Evolutionary conservation across 2,888 invertebrate genomes (phyloP).

Genomic region (Ganaspis brasiliensis): DNA sequence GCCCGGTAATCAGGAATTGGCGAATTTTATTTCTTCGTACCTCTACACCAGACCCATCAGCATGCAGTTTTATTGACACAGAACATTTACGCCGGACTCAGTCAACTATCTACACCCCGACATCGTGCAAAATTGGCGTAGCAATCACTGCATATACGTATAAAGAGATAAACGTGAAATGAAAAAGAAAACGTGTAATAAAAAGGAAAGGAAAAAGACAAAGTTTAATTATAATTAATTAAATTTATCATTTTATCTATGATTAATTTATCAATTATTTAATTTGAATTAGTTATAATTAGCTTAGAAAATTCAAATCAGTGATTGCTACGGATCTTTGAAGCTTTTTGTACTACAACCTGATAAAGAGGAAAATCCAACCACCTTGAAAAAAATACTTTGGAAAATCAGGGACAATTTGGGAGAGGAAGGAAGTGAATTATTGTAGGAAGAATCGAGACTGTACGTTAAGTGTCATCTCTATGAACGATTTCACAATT

Average conservation of each 20-base stretch:
- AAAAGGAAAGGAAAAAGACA: too few species aligned
- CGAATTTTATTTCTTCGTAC: conserved; percentile 51
- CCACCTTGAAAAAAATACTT: neutral
- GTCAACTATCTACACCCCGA: conserved; percentile 79
- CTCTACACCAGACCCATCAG: conserved; percentile 53
- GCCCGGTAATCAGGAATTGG: conserved; percentile 69
- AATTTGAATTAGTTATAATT: too few species aligned
- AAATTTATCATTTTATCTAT: too few species aligned
- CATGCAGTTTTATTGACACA: conserved; percentile 68
- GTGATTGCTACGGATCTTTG: conserved; percentile 28
- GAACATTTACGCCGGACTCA: conserved; percentile 76
- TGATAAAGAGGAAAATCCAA: neutral
- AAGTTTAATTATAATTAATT: too few species aligned
- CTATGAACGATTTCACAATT: conserved; percentile 58
- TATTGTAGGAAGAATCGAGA: conserved; percentile 10
- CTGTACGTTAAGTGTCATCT: conserved; percentile 46
- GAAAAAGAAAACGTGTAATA: too few species aligned
- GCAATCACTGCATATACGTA: conserved; percentile 12
- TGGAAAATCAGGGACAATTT: neutral
- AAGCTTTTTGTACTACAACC: conserved; percentile 2
- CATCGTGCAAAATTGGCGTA: conserved; percentile 71
- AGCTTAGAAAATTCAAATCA: neutral
- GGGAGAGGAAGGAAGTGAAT: neutral
- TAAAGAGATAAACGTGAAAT: neutral
- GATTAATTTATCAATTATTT: too few species aligned